A percentile compares a stretch with the other conserved stretches of the same genome.
Evolutionary conservation across 2,113 vertebrate genomes (phyloP).

Genomic region (Siniperca chuatsi): DNA sequence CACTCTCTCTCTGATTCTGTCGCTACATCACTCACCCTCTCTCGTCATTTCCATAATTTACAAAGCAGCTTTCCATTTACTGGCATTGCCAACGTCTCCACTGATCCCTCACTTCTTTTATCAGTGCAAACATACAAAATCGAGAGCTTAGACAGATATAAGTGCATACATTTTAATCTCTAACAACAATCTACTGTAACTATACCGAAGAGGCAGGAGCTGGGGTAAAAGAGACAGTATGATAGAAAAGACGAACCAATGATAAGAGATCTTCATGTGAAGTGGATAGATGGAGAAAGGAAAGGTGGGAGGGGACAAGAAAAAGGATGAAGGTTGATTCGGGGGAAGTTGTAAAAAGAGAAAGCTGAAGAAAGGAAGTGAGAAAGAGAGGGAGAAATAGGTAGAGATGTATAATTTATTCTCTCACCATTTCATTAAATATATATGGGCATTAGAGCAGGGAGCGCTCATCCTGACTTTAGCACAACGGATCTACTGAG

Average conservation of each 20-base stretch:
- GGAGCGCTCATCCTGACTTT: constrained; percentile 34
- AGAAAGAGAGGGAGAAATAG: constrained; percentile 2
- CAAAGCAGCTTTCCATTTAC: constrained; percentile 29
- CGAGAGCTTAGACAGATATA: neutral
- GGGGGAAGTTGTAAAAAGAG: constrained; percentile 25
- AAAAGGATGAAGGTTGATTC: constrained; percentile 16
- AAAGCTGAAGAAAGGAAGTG: neutral
- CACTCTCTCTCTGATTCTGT: neutral
- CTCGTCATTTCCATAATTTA: constrained; percentile 22
- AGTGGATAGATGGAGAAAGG: neutral
- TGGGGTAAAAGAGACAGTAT: neutral
- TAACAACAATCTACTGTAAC: neutral
- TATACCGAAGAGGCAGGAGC: too few species aligned
- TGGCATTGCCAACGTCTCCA: neutral
- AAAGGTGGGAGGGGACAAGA: neutral
- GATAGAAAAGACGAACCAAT: neutral
- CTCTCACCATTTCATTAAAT: constrained; percentile 59
- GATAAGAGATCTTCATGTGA: neutral
- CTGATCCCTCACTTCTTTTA: constrained; percentile 10
- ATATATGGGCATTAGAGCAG: constrained; percentile 53
- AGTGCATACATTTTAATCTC: neutral
- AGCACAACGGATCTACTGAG: constrained; percentile 35
- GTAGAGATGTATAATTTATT: constrained; percentile 60
- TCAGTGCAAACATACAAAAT: constrained; percentile 11
- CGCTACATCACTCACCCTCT: neutral